Base-by-base conservation (phyloP, 2,888 invertebrate genomes). In the Drosophila anomalata region DNA sequence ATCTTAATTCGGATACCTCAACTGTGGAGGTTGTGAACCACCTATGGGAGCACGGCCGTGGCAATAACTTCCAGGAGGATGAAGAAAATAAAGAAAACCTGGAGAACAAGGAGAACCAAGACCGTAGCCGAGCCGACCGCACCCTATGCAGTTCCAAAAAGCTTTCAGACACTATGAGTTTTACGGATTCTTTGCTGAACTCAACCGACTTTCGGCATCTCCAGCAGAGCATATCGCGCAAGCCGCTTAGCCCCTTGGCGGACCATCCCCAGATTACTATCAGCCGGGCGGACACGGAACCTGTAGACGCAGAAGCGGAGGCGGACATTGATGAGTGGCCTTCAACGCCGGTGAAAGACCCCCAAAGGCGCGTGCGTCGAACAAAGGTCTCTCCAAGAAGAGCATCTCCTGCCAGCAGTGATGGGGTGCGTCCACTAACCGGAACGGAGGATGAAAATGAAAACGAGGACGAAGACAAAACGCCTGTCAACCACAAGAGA, bases 261-360 rank as follows among this genome's bases (percentile, higher is more conserved):
- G 84, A 83, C 12, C 72, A 65, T 20, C 87, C 85, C 0, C 57
- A 60, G 46, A 77, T 87, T 12, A 24, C 54, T 0, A 67, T 87
- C 20, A 70, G 78, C n/a, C 42, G 41, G n/a, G 76, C 61, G 17
- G 53, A 50, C 6, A 60, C 65, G 39, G 79, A 78, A 8, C 24
- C 52, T 22, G 85, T 51, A 3, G 79, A 75, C 1, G 57, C 78
- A 20, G 88, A 75, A 3, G 57, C 78, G 17, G 88, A 90, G 36
- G 91, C 83, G 0, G 91, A 90, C 46, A 68, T 90, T n/a, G 90
- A 91, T 76, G 90, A 90, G 46, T 90, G 88, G 84, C 89, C 91
- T 0, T 79, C 83, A n/a, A 79, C 89, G 2, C 82, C 91, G 4
- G 60, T 86, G 1, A 84, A 80, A n/a, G 75, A 78, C 0, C 74